A percentile compares a stretch with the other conserved stretches of the same genome.
Conservation (phyloP, 2,113 vertebrate genomes). For the Hiodon tergisus region DNA sequence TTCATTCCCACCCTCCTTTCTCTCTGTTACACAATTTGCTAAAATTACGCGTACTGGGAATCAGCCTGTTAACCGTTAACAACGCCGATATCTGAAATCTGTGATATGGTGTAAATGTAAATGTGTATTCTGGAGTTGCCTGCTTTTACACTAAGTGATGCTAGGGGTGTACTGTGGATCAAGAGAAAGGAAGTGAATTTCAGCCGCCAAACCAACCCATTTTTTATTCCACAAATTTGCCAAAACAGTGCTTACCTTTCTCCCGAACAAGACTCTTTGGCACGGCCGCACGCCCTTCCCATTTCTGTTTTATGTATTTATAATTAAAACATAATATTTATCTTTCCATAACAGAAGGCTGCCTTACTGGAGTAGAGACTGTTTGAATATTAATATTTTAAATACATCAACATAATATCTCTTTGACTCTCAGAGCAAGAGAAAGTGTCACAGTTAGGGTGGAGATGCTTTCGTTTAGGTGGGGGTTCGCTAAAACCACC, state of each 20-base stretch:
- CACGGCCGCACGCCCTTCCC: conserved; percentile 42
- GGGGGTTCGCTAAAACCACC: too few species aligned
- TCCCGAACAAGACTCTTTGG: conserved; percentile 48
- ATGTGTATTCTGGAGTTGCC: conserved; percentile 69
- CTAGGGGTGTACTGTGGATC: conserved; percentile 43
- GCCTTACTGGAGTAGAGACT: conserved; percentile 66
- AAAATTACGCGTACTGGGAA: conserved; percentile 67
- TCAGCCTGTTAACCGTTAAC: conserved; percentile 37
- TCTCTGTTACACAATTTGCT: conserved; percentile 32
- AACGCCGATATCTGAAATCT: too few species aligned
- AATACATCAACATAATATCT: conserved; percentile 69
- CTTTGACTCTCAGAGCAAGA: conserved; percentile 35
- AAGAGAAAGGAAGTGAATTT: conserved; percentile 43
- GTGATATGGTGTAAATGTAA: too few species aligned
- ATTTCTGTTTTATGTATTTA: conserved; percentile 75
- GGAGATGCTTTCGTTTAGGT: conserved; percentile 23
- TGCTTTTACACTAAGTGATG: conserved; percentile 54
- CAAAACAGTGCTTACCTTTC: conserved; percentile 62
- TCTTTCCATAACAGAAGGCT: conserved; percentile 75
- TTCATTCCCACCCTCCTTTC: conserved; percentile 46
- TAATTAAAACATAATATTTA: conserved; percentile 81
- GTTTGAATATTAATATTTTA: conserved; percentile 73
- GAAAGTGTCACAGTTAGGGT: conserved; percentile 55
- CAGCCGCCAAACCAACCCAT: conserved; percentile 51
- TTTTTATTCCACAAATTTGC: conserved; percentile 59